These are phyloP conservation scores for Hydropotes inermis DNA, from an alignment of 2,113 vertebrate species.

Conservation along the genomic window DNA sequence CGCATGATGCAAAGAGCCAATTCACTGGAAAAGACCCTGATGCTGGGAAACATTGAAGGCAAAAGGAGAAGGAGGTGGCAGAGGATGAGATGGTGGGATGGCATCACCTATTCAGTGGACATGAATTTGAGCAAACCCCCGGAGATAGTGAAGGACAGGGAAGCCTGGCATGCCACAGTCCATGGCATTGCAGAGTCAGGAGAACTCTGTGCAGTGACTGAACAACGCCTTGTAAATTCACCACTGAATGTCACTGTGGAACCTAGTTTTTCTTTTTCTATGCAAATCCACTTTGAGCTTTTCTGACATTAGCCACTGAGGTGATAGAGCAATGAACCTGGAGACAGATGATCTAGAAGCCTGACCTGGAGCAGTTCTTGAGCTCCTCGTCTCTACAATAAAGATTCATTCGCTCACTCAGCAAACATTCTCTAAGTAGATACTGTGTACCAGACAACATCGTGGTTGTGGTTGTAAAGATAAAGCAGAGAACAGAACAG, in stretches of 20 bases:
- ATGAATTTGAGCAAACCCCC: neutral
- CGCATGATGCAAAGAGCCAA: neutral
- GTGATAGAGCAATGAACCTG: neutral
- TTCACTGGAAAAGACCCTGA: neutral
- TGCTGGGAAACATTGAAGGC: neutral
- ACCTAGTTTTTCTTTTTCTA: neutral
- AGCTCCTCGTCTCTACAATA: neutral
- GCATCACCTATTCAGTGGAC: neutral
- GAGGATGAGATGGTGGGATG: neutral
- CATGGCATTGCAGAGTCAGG: neutral
- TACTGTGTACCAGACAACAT: neutral
- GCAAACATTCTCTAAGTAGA: neutral
- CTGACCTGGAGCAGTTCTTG: neutral
- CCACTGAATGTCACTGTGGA: neutral
- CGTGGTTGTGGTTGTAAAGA: neutral
- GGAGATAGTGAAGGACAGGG: neutral
- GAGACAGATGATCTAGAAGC: neutral
- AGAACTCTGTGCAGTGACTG: neutral
- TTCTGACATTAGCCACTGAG: neutral
- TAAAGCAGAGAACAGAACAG: neutral
- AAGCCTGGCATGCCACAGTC: neutral
- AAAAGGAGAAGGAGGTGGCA: neutral
- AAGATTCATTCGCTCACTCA: neutral
- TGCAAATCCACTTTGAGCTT: neutral
- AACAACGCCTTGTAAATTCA: neutral